A percentile compares a stretch with the other conserved stretches of the same genome.
phyloP scores from a whole-genome alignment of 2,113 vertebrate genomes.

The Aegotheles bennettii region DNA sequence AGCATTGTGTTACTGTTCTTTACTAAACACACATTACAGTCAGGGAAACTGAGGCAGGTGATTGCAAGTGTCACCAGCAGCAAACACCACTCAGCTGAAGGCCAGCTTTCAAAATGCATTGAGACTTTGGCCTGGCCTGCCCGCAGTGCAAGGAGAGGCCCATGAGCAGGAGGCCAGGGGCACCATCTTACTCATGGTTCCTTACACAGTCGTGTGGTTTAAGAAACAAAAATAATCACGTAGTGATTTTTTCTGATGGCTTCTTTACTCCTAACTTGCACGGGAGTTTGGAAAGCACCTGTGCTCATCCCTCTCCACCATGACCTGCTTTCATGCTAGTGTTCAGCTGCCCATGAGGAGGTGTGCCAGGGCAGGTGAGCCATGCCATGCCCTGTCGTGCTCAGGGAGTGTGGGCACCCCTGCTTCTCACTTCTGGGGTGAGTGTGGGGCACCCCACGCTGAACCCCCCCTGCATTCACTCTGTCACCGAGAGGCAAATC shows the following conservation, averaged over 20 bases:
- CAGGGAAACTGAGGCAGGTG: not conserved
- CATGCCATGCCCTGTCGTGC: not conserved
- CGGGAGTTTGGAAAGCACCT: not conserved
- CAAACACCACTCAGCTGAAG: not conserved
- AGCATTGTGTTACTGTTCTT: not conserved
- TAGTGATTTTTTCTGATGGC: not conserved
- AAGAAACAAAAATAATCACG: not conserved
- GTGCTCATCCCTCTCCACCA: not conserved
- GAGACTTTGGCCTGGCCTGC: not conserved
- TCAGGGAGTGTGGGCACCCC: rapidly evolving
- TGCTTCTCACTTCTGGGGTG: not conserved
- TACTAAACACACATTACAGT: not conserved
- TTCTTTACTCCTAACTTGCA: not conserved
- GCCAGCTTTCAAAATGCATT: not conserved
- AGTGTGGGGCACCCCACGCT: rapidly evolving
- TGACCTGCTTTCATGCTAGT: not conserved
- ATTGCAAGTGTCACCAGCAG: not conserved
- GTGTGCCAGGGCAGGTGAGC: not conserved
- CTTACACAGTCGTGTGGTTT: rapidly evolving
- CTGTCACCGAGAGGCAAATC: not conserved
- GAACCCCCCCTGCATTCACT: not conserved
- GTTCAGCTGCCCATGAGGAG: not conserved
- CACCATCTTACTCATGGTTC: not conserved
- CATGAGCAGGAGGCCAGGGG: not conserved
- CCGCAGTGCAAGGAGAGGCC: not conserved